A percentile compares a stretch with the other conserved stretches of the same genome.
Conservation (phyloP, 2,888 invertebrate species). For the Acheta domesticus region DNA sequence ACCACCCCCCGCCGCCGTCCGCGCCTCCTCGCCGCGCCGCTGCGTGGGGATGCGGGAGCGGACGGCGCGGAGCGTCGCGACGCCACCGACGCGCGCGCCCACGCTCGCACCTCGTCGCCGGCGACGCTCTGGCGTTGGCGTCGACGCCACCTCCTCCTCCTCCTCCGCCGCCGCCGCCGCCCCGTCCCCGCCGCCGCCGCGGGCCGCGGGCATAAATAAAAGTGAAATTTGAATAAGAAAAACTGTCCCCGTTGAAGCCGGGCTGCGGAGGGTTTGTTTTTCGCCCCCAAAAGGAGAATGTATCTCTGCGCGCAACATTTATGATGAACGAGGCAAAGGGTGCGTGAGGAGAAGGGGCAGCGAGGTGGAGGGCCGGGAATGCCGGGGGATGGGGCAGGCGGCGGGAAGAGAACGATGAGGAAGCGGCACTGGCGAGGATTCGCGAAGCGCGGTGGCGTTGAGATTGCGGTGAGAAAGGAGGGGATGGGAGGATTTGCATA, state of each 20-base stretch:
- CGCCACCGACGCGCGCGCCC: too few relatives aligned
- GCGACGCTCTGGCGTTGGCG: too few relatives aligned
- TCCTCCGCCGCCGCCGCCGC: neutral
- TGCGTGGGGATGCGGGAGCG: too few relatives aligned
- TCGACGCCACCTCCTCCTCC: too few relatives aligned
- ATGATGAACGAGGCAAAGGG: neutral
- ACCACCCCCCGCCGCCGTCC: constrained; percentile 23
- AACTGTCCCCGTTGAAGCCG: constrained; percentile 21
- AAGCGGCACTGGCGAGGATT: neutral
- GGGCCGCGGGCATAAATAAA: constrained; percentile 27
- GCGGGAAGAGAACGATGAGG: neutral
- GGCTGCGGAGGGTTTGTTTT: neutral
- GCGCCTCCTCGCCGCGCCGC: too few relatives aligned
- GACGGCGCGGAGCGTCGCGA: too few relatives aligned
- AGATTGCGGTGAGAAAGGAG: neutral
- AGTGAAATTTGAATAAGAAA: constrained; percentile 27
- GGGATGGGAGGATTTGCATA: neutral
- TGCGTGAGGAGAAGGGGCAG: neutral
- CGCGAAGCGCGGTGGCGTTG: neutral
- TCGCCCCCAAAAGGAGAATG: constrained; percentile 3
- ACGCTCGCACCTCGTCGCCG: too few relatives aligned
- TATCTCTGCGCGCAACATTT: neutral
- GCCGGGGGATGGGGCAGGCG: neutral
- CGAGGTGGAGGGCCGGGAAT: neutral
- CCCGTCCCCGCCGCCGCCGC: neutral